Evolutionary conservation across 64 coral and sea anemone genomes (phyloP), one percentile per base, ranked within the genome.

Genomic region (Montipora foliosa): DNA sequence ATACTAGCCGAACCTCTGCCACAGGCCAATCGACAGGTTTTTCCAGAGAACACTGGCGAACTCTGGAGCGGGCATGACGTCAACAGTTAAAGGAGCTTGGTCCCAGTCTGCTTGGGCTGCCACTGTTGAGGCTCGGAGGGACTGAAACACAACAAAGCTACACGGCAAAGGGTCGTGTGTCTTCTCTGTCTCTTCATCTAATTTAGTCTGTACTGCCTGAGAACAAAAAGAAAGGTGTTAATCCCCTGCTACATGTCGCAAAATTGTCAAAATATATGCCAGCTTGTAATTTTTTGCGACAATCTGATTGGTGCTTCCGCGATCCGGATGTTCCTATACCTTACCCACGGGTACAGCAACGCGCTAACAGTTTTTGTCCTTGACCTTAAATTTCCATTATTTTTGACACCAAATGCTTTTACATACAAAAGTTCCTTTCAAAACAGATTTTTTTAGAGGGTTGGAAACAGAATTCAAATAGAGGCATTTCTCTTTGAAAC

Each of bases 121-220:
- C 13, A 97, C 50, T 11, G 89, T 94, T 21, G 97, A 89, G 79
- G 82, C 52, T 51, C 93, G 89, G 14, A 99, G 79, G 77, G 92
- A 88, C 19, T 90, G 90, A 71, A 99, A 99, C 16, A 93, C 90
- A 5, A 96, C 89, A 80, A 99, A 96, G 4, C 91, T 72, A 79
- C 88, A 91, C 4, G 95, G 95, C 3, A 88, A 75, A 12, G 62
- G 83, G 61, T 12, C 5, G 37, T 91, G 82, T 21, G 76, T 47
- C 73, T 76, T 82, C 44, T 91, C 83, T 19, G 94, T 94, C 83
- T 90, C 94, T 53, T 67, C 85, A 58, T 94, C 78, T 62, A 94
- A 80, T 55, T 89, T 78, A 5, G 87, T 78, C 74, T 99, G 92
- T 37, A 92, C 86, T 51, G 48, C 64, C 95, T 97, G n/a, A 25